phyloP scores from a whole-genome alignment of 2,797 vertebrate species.

The Thunnus albacares region DNA sequence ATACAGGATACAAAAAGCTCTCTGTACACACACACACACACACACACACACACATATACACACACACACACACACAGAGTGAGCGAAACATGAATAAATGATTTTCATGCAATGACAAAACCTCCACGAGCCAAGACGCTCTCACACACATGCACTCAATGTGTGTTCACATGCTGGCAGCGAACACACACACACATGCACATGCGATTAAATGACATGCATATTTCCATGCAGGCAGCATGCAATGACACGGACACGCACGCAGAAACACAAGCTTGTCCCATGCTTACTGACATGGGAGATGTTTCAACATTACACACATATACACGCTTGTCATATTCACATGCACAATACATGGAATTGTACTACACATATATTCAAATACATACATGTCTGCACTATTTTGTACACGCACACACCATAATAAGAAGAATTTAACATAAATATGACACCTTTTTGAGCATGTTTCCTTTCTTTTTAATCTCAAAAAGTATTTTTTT shows the following conservation, averaged over 20 bases:
- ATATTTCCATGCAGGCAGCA: slow-evolving; percentile 60
- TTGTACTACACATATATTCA: background rate
- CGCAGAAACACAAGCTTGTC: slow-evolving; percentile 29
- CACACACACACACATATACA: slow-evolving; percentile 27
- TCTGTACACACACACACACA: slow-evolving; percentile 31
- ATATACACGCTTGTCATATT: slow-evolving; percentile 30
- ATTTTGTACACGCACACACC: too few relatives aligned
- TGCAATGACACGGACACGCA: slow-evolving; percentile 57
- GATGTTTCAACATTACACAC: slow-evolving; percentile 32
- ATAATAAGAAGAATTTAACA: too few relatives aligned
- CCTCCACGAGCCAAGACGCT: slow-evolving; percentile 46
- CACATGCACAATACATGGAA: slow-evolving; percentile 4
- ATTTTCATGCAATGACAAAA: slow-evolving; percentile 74
- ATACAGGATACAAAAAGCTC: slow-evolving; percentile 52
- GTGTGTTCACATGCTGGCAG: slow-evolving; percentile 47
- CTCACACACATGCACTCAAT: slow-evolving; percentile 34
- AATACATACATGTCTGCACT: too few relatives aligned
- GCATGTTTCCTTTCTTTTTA: too few relatives aligned
- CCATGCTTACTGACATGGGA: slow-evolving; percentile 27
- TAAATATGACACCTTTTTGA: too few relatives aligned
- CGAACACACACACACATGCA: slow-evolving; percentile 21
- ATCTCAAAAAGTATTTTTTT: too few relatives aligned
- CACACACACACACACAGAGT: slow-evolving; percentile 32
- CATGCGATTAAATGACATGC: slow-evolving; percentile 67
- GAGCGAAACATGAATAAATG: slow-evolving; percentile 75